Conservation (phyloP, 2,113 vertebrate species). For the Peromyscus californicus region DNA sequence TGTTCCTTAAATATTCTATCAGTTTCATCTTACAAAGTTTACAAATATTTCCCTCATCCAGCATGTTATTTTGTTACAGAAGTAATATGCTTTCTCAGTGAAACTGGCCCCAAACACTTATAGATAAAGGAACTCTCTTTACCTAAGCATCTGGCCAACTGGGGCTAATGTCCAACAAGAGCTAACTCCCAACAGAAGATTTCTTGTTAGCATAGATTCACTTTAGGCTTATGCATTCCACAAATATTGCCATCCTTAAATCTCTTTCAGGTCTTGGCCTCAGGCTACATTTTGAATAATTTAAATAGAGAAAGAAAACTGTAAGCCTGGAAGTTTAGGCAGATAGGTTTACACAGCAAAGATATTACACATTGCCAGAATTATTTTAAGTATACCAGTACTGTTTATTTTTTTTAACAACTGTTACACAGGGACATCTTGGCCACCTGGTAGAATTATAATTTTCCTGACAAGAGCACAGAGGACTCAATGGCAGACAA, state of each 20-base stretch:
- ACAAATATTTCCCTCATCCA: background rate
- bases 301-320: background rate
- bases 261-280: background rate
- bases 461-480: background rate
- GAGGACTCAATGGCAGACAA: background rate
- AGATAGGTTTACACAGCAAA: background rate
- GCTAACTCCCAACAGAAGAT: background rate
- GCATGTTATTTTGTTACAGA: background rate
- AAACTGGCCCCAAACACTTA: background rate
- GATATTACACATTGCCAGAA: background rate
- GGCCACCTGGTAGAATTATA: background rate
- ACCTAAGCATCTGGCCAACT: background rate
- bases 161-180: background rate
- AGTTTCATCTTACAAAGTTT: background rate
- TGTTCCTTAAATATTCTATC: background rate
- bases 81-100: background rate
- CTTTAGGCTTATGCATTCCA: background rate
- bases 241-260: background rate
- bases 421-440: background rate
- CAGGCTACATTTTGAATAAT: background rate
- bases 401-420: background rate
- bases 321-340: background rate
- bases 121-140: background rate
- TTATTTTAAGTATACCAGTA: background rate
- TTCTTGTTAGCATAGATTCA: background rate